Evolutionary conservation across 2,113 vertebrate species (phyloP).

Genomic region (Thinocorus orbignyianus): DNA sequence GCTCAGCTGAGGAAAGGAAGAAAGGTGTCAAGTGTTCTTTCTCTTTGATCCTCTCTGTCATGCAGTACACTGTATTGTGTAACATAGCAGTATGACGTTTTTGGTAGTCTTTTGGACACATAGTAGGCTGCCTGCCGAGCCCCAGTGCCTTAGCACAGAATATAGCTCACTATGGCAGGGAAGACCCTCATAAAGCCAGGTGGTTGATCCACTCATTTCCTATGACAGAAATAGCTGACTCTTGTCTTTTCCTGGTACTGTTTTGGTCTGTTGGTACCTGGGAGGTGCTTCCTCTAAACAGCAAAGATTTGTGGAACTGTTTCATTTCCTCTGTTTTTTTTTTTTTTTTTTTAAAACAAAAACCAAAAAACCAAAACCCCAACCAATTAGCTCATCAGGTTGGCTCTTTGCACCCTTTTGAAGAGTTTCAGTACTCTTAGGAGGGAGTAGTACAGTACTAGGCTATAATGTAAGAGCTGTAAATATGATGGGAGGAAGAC

Average conservation of each 20-base stretch:
- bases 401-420: not conserved
- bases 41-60: not conserved
- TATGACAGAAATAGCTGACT: not conserved
- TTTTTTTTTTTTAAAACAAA: not conserved
- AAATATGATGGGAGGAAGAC: not conserved
- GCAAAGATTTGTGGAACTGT: not conserved
- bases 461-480: not conserved
- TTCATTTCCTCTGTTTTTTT: not conserved
- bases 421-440: not conserved
- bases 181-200: not conserved
- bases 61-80: not conserved
- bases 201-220: not conserved
- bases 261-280: not conserved
- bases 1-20: not conserved
- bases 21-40: not conserved
- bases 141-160: fast-evolving
- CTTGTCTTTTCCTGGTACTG: fast-evolving
- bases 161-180: not conserved
- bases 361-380: not conserved
- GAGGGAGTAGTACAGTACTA: not conserved
- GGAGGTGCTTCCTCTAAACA: not conserved
- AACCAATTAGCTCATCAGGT: not conserved
- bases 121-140: not conserved
- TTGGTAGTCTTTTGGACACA: not conserved
- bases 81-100: not conserved